phyloP scores from a whole-genome alignment of 2,888 invertebrate species.

The Microplitis deprimator region DNA sequence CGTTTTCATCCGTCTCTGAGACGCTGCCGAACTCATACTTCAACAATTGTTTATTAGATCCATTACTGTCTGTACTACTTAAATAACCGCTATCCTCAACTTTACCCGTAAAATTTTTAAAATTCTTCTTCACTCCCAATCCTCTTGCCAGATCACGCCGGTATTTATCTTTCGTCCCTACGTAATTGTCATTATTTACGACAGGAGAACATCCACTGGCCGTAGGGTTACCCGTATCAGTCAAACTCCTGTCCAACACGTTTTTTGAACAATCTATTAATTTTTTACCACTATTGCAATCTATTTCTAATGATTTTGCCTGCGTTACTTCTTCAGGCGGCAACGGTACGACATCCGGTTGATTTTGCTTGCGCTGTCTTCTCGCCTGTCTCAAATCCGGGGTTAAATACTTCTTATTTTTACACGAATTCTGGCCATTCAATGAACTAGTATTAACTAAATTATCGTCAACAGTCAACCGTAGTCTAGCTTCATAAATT shows the following conservation, averaged over 20 bases:
- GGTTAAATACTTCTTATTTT: constrained; percentile 72
- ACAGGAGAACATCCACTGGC: constrained; percentile 69
- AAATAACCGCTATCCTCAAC: constrained; percentile 84
- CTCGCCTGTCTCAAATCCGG: constrained; percentile 82
- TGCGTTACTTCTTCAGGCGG: constrained; percentile 72
- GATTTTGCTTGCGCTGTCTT: constrained; percentile 77
- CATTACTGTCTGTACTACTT: constrained; percentile 85
- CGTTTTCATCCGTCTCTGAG: constrained; percentile 86
- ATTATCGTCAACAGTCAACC: constrained; percentile 53
- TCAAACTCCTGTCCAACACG: constrained; percentile 77
- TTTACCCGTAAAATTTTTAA: constrained; percentile 39
- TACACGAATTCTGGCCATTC: constrained; percentile 60
- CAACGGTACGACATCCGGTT: constrained; percentile 81
- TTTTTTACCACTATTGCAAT: no score
- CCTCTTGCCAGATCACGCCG: background rate
- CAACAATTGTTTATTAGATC: constrained; percentile 64
- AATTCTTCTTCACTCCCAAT: background rate
- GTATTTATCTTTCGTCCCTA: constrained; percentile 54
- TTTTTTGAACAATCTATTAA: constrained; percentile 73
- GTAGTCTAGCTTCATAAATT: constrained; percentile 78
- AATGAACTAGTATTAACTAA: constrained; percentile 49
- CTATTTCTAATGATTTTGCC: background rate
- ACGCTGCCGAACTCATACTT: constrained; percentile 73
- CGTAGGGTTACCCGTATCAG: constrained; percentile 68
- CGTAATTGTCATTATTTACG: constrained; percentile 55